Base-by-base conservation (phyloP, 2,888 invertebrate genomes). In the Pimpla rufipes region DNA sequence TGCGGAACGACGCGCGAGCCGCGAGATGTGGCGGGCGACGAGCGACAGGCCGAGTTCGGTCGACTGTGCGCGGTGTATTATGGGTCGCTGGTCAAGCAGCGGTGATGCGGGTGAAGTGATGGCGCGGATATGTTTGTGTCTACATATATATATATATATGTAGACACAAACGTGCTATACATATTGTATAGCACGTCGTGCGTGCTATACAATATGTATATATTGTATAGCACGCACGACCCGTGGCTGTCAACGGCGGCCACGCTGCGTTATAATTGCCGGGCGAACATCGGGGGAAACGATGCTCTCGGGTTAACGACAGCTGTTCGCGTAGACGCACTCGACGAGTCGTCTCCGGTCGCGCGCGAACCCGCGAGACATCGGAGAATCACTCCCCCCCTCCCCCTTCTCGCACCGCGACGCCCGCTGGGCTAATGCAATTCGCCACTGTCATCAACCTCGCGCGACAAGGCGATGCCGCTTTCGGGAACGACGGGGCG, bases 181-280 rank as follows among this genome's bases (percentile, higher is more conserved):
- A 16, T 18, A 50, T 50, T 29, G 29, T 29, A 29, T 29, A 29
- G 3, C 2, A 5, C 29, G 5, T n/a, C n/a, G n/a, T n/a, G n/a
- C n/a, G n/a, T n/a, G n/a, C n/a, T n/a, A n/a, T n/a, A n/a, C n/a
- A n/a, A 52, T 55, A n/a, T n/a, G 55, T 50, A 16, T 50, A 16
- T 18, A 50, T 50, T 29, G 29, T 29, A 29, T 29, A 29, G 3
- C 2, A 5, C 29, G 5, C 29, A 29, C 29, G 3, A 29, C 3
- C 29, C 29, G 5, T 29, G 29, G n/a, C 64, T 73, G 59, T 81
- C 77, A 55, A 52, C 35, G 29, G 18, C 16, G 55, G 50, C 40
- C 67, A 62, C 59, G 73, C 50, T 62, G 73, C 45, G 55, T 62
- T 68, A 68, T 73, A 52, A 78, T 78, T 78, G 67, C 52, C 68